Conservation (phyloP, 1,140 invertebrate species). For the Amphibalanus amphitrite region DNA sequence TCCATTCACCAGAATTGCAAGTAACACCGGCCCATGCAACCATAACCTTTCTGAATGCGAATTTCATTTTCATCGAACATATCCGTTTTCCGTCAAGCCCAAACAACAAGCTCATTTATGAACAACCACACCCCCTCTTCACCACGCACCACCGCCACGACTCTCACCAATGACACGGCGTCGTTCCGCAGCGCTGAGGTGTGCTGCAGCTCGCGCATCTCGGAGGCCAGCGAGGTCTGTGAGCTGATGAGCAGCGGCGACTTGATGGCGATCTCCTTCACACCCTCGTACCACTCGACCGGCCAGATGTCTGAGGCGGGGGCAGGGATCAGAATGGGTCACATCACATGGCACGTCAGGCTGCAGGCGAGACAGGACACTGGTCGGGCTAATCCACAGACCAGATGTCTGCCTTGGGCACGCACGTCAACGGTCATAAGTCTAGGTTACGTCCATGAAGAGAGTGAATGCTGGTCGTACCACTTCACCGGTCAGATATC, state of each 20-base stretch:
- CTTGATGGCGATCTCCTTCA: constrained; percentile 91
- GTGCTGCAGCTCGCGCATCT: constrained; percentile 89
- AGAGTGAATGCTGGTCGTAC: constrained; percentile 37
- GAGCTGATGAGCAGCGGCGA: constrained; percentile 79
- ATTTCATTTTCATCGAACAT: too few species aligned
- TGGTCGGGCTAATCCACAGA: neutral
- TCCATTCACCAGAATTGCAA: too few species aligned
- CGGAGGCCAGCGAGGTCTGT: constrained; percentile 73
- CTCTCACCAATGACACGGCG: constrained; percentile 54
- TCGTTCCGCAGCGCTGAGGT: constrained; percentile 93
- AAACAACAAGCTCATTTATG: too few species aligned
- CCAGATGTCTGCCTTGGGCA: neutral
- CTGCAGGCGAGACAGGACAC: too few species aligned
- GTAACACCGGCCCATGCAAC: too few species aligned
- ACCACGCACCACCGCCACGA: too few species aligned
- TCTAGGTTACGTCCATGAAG: neutral
- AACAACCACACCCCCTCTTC: too few species aligned
- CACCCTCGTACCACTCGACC: constrained; percentile 85
- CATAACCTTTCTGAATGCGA: too few species aligned
- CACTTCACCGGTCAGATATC: constrained; percentile 90
- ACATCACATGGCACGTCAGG: too few species aligned
- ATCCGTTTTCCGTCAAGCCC: too few species aligned
- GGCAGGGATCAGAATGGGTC: too few species aligned
- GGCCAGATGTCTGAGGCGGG: constrained; percentile 77
- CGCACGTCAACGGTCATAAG: neutral